Base-by-base conservation (phyloP, 2,888 invertebrate genomes). In the Meiosimyza decipiens region DNA sequence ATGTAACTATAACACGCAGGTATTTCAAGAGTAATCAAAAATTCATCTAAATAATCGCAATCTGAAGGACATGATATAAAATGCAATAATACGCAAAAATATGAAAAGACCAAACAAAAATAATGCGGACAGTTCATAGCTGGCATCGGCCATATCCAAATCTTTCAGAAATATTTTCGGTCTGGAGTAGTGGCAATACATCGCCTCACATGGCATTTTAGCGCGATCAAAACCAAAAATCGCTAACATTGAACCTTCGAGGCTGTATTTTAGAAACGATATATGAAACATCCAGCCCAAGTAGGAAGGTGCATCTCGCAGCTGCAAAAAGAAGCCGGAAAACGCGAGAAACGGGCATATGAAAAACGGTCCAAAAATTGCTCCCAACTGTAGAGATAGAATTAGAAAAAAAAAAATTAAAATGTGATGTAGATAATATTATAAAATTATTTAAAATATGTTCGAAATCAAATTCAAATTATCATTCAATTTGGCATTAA, bases 271-370 rank as follows among this genome's bases (percentile, higher is more conserved):
- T 51, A 96, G 88, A 85, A 95, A 97, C 0, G 97, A 97, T 50
- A 92, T 87, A 83, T 97, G 94, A 81, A 97, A 96, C 49, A 97
- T 80, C 96, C 96, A 97, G 62, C 91, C 91, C 77, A 96, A 88
- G 80, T 91, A 91, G 0, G 87, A 86, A 11, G 95, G 95, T 2
- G 96, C 93, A 80, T 96, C 95, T 79, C 90, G 91, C 79, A 94
- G 90, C 81, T 92, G 93, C 1, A 98, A 91, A 85, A 98, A 97
- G 88, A 97, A 97, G 7, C 98, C 98, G 71, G 96, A 95, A 88
- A 98, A 97, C 79, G 96, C 90, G 33, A 95, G 90, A 83, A 97
- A 95, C 0, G 98, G 97, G 85, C 95, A 91, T 76, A 95, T 91
- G 80, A 93, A 91, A 77, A 97, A 92, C 11, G 97, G 95, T 6